These are phyloP conservation scores for Odontothrips loti DNA, from an alignment of 2,888 invertebrate species.

Conservation along the genomic window DNA sequence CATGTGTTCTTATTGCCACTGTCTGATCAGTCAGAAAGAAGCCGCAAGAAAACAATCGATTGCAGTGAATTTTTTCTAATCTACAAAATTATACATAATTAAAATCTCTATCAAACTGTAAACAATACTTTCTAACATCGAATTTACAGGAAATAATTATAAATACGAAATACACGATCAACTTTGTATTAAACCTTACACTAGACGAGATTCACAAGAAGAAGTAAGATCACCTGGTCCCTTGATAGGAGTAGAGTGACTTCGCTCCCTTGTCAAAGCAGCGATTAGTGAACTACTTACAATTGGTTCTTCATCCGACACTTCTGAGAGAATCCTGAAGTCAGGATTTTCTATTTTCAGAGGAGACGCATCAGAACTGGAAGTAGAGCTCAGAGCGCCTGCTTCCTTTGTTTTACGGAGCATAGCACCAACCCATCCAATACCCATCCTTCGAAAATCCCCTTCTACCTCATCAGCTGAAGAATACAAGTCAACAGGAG, in stretches of 20 bases:
- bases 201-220: background rate
- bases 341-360: background rate
- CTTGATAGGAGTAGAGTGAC: background rate
- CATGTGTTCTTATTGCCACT: background rate
- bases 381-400: background rate
- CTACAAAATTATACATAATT: background rate
- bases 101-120: background rate
- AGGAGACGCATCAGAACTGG: background rate
- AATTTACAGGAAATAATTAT: no score
- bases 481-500: background rate
- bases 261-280: background rate
- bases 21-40: no score
- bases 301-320: background rate
- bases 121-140: no score
- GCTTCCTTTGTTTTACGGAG: conserved; percentile 8
- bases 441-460: background rate
- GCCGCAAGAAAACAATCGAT: no score
- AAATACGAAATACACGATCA: no score
- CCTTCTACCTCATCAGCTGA: conserved; percentile 9
- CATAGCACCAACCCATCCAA: conserved; percentile 8
- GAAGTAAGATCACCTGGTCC: background rate
- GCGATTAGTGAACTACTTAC: background rate
- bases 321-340: background rate
- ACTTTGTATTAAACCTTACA: background rate
- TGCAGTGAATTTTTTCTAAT: no score